These are phyloP conservation scores for Asteroscopus sphinx DNA, from an alignment of 2,888 invertebrate genomes.

Conservation along the genomic window DNA sequence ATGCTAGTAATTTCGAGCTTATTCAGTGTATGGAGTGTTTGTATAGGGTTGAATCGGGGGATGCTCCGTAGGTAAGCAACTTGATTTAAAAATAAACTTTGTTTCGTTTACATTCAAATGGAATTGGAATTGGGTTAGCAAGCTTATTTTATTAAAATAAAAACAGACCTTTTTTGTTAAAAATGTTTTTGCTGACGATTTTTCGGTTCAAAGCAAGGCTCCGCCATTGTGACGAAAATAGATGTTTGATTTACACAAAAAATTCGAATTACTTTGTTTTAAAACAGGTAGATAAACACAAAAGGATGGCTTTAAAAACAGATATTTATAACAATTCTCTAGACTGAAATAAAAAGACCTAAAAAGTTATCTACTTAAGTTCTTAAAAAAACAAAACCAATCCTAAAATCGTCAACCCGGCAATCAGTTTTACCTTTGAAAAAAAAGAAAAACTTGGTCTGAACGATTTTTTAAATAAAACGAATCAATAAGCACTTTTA, in stretches of 20 bases:
- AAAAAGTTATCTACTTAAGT: slow-evolving; percentile 6
- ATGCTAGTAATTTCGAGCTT: slow-evolving; percentile 75
- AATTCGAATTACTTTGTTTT: neutral
- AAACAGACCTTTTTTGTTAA: slow-evolving; percentile 36
- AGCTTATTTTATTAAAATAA: slow-evolving; percentile 46
- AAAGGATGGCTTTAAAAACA: neutral
- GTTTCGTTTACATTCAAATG: slow-evolving; percentile 42
- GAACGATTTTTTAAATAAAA: slow-evolving; percentile 51
- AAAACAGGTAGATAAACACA: neutral
- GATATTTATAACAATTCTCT: slow-evolving; percentile 2
- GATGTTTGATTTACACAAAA: slow-evolving; percentile 34
- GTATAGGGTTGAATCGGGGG: slow-evolving; percentile 39
- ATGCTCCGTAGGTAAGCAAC: slow-evolving; percentile 31
- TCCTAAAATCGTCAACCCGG: slow-evolving; percentile 15
- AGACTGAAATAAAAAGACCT: slow-evolving; percentile 1
- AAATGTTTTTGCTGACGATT: slow-evolving; percentile 26
- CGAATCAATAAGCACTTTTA: slow-evolving; percentile 60
- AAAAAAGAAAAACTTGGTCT: slow-evolving; percentile 23
- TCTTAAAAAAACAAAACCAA: slow-evolving; percentile 10
- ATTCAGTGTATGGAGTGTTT: slow-evolving; percentile 43
- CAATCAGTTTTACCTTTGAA: slow-evolving; percentile 36
- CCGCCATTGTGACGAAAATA: slow-evolving; percentile 28
- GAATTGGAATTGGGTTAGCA: slow-evolving; percentile 41
- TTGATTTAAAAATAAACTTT: slow-evolving; percentile 45
- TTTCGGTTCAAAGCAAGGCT: slow-evolving; percentile 11